A percentile compares a stretch with the other conserved stretches of the same genome.
Evolutionary conservation across 2,797 vertebrate species (phyloP).

Genomic region (Cygnus olor): DNA sequence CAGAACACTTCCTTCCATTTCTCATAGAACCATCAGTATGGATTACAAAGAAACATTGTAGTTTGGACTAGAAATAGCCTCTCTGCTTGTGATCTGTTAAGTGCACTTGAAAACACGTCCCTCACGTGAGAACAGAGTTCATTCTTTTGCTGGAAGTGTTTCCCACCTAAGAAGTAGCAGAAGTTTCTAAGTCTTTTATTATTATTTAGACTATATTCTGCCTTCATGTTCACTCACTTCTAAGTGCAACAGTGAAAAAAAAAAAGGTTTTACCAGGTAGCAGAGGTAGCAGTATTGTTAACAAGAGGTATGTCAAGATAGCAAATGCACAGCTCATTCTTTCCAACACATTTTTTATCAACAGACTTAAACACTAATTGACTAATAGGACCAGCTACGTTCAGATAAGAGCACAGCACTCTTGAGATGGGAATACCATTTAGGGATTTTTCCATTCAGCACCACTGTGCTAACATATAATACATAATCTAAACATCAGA

Average conservation of each 20-base stretch:
- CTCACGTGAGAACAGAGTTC: neutral
- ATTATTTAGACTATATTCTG: neutral
- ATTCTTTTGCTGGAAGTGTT: neutral
- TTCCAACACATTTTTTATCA: slow-evolving; percentile 6
- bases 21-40: neutral
- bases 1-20: neutral
- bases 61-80: neutral
- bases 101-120: neutral
- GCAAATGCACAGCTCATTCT: neutral
- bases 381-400: neutral
- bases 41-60: neutral
- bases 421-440: neutral
- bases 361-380: neutral
- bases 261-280: neutral
- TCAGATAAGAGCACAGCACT: neutral
- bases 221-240: neutral
- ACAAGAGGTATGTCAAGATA: neutral
- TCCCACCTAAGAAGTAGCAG: neutral
- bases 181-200: neutral
- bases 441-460: neutral
- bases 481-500: neutral
- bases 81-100: neutral
- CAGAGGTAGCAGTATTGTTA: neutral
- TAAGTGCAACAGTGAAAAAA: neutral
- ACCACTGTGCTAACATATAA: neutral